Base-by-base conservation (phyloP, 2,113 vertebrate species). In the Hyaena hyaena region DNA sequence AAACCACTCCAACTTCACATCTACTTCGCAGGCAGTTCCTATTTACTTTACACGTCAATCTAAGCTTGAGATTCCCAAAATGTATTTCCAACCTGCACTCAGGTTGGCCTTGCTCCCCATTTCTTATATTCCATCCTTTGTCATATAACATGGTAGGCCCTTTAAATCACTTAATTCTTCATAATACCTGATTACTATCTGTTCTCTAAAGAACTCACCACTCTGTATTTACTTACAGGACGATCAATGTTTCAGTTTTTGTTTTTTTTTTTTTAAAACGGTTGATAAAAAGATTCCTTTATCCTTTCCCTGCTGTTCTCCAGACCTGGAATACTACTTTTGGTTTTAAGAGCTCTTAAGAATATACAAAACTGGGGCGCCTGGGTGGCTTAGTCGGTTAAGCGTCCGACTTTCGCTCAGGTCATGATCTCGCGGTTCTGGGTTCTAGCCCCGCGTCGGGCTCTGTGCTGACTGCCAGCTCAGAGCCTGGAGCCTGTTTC, bases 221-320 rank as follows among this genome's bases (percentile, higher is more conserved):
- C 19, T 39, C 28, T 74, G 23, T 61, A 88, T 63, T 88, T 79
- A 95, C 55, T 73, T 77, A 89, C 16, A n/a, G 28, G 14, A 92
- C 17, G 53, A 92, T 53, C 45, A 79, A 86, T 28, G 1, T 92
- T 65, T 96, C 87, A 58, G 16, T 79, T 92, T 39, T 92, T 39
- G n/a, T n/a, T n/a, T n/a, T n/a, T n/a, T 90, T 14, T 90, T 92
- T 92, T 89, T 61, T 81, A 58, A 80, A 86, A 73, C 15, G 90
- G 80, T 26, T 96, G 80, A 90, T 45, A 84, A 96, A 91, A 45
- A 80, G 19, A 86, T 33, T 84, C 58, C 10, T 90, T 93, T 71
- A 61, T 21, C 11, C 9, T 76, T 53, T 68, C 50, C 69, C 81
- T 87, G 76, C 45, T 79, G 35, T 79, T 95, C 26, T 35, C 86